Base-by-base conservation (phyloP, 2,113 vertebrate genomes). In the Chroicocephalus ridibundus region DNA sequence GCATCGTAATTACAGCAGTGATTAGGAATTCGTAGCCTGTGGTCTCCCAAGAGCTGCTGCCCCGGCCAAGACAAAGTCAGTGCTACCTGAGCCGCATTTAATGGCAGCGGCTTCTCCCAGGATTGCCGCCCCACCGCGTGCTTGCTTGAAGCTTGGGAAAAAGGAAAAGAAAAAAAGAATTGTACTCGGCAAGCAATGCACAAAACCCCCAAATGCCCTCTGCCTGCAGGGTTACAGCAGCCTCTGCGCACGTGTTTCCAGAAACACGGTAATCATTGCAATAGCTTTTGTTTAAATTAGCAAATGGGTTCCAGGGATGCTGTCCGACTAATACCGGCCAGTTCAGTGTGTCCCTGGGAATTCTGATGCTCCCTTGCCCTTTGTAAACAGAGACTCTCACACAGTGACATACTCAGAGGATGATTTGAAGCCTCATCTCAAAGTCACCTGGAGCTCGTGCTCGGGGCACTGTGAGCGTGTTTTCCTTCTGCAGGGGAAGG, bases 1-100 rank as follows among this genome's bases (percentile, higher is more conserved):
- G 87, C 51, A 26, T 40, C 4, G 1, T 4, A 79, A 88, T 93
- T 82, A 86, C 82, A 85, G 52, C 26, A 51, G 58, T 57, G 44
- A 85, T 94, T 68, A 87, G 66, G 92, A 65, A 92, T 94, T 82
- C 87, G 49, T 25, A 70, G 64, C 47, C 57, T 64, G 87, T 91
- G 46, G 61, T 75, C 32, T 88, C 78, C 84, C 40, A 42, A 64
- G 82, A 75, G 70, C 69, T 60, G 68, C 83, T 32, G 34, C 71
- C n/a, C 26, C n/a, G 66, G 77, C 70, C 70, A 87, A 76, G 51
- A 74, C 82, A 80, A 86, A 79, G 75, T 57, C 65, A n/a, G 79
- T 16, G 69, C 46, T 77, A 52, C 36, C 77, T 66, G 76, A 95
- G 81, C 74, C 2, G 46, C 42, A 20, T 83, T 66, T 95, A 82